These are phyloP conservation scores for Melanerpes formicivorus DNA, from an alignment of 2,113 vertebrate genomes.

Conservation along the genomic window DNA sequence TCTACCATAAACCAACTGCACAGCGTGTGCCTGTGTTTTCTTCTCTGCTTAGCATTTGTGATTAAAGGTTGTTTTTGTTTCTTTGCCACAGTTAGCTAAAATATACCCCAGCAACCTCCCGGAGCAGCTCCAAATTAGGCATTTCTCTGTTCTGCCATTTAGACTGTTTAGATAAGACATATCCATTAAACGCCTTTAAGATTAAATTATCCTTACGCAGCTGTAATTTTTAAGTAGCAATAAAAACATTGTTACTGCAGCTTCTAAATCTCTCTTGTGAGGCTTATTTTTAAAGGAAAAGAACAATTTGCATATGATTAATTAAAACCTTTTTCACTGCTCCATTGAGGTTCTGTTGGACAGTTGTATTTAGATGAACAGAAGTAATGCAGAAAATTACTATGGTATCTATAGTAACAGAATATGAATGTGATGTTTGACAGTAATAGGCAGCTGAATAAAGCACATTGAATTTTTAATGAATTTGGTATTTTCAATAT, in stretches of 20 bases:
- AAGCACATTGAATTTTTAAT: slow-evolving; percentile 49
- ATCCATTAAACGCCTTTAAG: slow-evolving; percentile 51
- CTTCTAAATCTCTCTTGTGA: slow-evolving; percentile 56
- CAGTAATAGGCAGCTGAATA: slow-evolving; percentile 56
- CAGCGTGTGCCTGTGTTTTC: not conserved
- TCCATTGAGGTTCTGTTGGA: slow-evolving; percentile 68
- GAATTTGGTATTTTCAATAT: slow-evolving; percentile 42
- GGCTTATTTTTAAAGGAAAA: slow-evolving; percentile 64
- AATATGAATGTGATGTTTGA: slow-evolving; percentile 60
- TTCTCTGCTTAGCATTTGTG: not conserved
- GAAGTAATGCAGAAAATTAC: slow-evolving; percentile 59
- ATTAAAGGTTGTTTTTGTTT: not conserved
- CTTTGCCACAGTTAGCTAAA: slow-evolving; percentile 1
- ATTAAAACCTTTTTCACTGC: slow-evolving; percentile 67
- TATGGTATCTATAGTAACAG: slow-evolving; percentile 71
- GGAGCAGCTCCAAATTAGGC: slow-evolving; percentile 19
- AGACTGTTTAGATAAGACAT: slow-evolving; percentile 61
- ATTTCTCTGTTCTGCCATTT: slow-evolving; percentile 42
- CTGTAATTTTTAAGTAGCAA: slow-evolving; percentile 66
- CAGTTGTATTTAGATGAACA: slow-evolving; percentile 65
- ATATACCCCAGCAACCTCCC: slow-evolving; percentile 15
- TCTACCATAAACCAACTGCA: not conserved
- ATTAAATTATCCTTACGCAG: slow-evolving; percentile 62
- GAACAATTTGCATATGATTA: slow-evolving; percentile 72
- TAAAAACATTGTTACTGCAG: slow-evolving; percentile 61